These are phyloP conservation scores for Parnassius glacialis DNA, from an alignment of 2,888 invertebrate species.

Conservation along the genomic window DNA sequence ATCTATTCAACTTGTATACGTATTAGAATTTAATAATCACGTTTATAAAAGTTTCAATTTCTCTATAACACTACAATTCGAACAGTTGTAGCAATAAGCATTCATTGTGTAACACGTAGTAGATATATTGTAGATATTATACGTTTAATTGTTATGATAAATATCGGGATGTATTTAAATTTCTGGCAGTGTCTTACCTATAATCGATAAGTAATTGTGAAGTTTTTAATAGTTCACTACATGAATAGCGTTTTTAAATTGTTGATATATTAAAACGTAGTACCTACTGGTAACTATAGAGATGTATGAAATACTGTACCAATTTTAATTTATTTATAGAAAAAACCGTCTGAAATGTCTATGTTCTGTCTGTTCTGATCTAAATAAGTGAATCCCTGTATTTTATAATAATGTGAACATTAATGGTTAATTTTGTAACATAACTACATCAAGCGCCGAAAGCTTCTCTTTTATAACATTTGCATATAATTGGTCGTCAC, in stretches of 20 bases:
- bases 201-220: constrained; percentile 22
- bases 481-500: too few relatives aligned
- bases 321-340: too few relatives aligned
- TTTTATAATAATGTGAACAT: background rate
- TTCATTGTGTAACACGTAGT: constrained; percentile 1
- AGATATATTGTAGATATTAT: background rate
- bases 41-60: constrained; percentile 3
- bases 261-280: too few relatives aligned
- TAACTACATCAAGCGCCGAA: background rate
- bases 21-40: constrained; percentile 15
- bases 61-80: constrained; percentile 14
- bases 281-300: too few relatives aligned
- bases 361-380: too few relatives aligned
- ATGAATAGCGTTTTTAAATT: too few relatives aligned
- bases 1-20: constrained; percentile 16
- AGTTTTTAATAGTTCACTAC: constrained; percentile 4
- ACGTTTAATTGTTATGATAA: constrained; percentile 3
- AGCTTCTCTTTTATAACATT: background rate
- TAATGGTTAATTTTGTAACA: background rate
- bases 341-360: too few relatives aligned
- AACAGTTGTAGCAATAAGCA: constrained; percentile 21
- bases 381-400: constrained; percentile 17
- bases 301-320: too few relatives aligned
- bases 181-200: constrained; percentile 22
- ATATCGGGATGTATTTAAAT: constrained; percentile 1